Evolutionary conservation across 1,140 invertebrate species (phyloP).

Genomic region (Scylla paramamosain): DNA sequence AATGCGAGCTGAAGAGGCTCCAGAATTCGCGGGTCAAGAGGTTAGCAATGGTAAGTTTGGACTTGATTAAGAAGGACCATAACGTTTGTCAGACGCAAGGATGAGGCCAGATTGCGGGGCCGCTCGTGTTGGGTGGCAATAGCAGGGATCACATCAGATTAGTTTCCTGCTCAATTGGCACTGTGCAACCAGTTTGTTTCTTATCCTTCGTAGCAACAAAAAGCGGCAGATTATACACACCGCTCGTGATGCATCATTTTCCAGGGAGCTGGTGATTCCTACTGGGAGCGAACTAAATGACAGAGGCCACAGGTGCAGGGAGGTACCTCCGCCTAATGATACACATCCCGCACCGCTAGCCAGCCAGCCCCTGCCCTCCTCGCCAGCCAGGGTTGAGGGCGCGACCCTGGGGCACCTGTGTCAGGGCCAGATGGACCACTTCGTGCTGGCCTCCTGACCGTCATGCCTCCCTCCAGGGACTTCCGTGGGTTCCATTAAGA

Average conservation of each 20-base stretch:
- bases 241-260: constrained; percentile 15
- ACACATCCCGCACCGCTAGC: neutral
- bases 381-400: neutral
- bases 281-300: constrained; percentile 8
- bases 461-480: neutral
- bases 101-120: neutral
- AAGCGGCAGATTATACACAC: constrained; percentile 28
- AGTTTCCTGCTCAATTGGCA: constrained; percentile 23
- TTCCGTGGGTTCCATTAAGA: neutral
- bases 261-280: constrained; percentile 32
- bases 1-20: neutral
- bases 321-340: constrained; percentile 40
- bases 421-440: constrained; percentile 6
- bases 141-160: neutral
- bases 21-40: neutral
- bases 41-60: neutral
- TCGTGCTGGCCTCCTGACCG: neutral
- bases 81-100: neutral
- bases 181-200: constrained; percentile 33
- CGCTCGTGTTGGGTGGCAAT: neutral
- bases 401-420: constrained; percentile 6
- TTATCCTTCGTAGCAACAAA: neutral
- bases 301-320: constrained; percentile 37
- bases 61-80: neutral
- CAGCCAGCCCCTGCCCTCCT: neutral